Evolutionary conservation across 2,888 invertebrate genomes (phyloP), one percentile per base, ranked within the genome.

Genomic region (Tiliacea citrago): DNA sequence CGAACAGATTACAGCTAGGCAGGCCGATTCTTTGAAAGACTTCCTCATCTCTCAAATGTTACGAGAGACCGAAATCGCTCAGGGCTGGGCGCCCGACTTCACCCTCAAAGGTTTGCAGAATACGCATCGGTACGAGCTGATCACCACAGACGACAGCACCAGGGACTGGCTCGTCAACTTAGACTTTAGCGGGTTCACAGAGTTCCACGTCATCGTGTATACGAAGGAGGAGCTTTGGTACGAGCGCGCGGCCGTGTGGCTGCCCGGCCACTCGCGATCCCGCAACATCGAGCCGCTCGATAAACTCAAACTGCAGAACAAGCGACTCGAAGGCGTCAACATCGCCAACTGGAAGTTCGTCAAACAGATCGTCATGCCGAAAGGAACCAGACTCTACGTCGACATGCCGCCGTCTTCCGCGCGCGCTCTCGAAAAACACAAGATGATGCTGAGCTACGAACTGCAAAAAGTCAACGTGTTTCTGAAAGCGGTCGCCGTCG

Each of bases 371-470:
- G 88, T 94, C 6, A 94, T 90, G 0, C 70, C 70, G 0, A 95
- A 94, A 68, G 96, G 96, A 2, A 96, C 94, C 12, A 88, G 96
- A 21, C 73, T 96, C 8, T 96, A 96, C 78, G 94, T 96, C 0
- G 96, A 96, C 66, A 95, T 96, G 91, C 95, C 95, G 1, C 94
- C 95, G 18, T 92, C 95, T 0, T 91, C 94, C 1, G 94, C 95
- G 3, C 93, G 94, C 18, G 93, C 93, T 2, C 88, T 96, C 5
- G 95, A 95, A 71, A 89, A 87, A 21, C 87, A 92, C 77, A 93
- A 94, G 61, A 94, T 95, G 94, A 83, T 90, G 85, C 88, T 96
- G 42, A 95, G 95, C 83, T 96, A 95, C 83, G 96, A 96, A 81
- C 86, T 96, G 65, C 94, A 95, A 74, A 95, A 96, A 84, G 96